A percentile compares a stretch with the other conserved stretches of the same genome.
Evolutionary conservation across 2,888 invertebrate genomes (phyloP).

Genomic region (Petrolisthes cinctipes): DNA sequence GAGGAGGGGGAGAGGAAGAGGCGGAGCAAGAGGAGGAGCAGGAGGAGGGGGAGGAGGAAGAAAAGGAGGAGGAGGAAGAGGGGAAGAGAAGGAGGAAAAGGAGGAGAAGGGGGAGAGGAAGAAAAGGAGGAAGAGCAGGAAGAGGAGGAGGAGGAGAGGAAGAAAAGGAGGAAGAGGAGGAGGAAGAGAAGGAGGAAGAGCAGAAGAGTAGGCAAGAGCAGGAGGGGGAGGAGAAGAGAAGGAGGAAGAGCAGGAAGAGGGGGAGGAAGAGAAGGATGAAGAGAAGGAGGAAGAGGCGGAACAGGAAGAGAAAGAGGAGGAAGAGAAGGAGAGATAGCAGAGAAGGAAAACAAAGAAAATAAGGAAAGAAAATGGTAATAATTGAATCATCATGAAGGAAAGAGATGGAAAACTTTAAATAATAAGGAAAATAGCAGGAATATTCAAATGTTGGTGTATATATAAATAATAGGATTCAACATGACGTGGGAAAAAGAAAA

Average conservation of each 20-base stretch:
- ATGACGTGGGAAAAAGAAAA: too few species aligned
- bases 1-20: background rate
- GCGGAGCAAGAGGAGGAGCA: background rate
- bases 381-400: too few species aligned
- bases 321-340: background rate
- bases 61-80: background rate
- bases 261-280: background rate
- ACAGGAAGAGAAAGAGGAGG: background rate
- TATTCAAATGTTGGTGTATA: too few species aligned
- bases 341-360: background rate
- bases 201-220: background rate
- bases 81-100: background rate
- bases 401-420: too few species aligned
- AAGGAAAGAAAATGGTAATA: background rate
- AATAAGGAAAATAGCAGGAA: too few species aligned
- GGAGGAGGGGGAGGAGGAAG: background rate
- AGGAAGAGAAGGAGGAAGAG: conserved; percentile 4
- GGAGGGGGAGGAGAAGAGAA: background rate
- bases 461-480: too few species aligned
- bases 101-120: background rate
- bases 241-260: background rate
- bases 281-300: background rate
- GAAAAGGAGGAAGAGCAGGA: background rate
- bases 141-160: background rate
- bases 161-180: background rate